Evolutionary conservation across 2,113 vertebrate genomes (phyloP).

Genomic region (Takifugu flavidus): DNA sequence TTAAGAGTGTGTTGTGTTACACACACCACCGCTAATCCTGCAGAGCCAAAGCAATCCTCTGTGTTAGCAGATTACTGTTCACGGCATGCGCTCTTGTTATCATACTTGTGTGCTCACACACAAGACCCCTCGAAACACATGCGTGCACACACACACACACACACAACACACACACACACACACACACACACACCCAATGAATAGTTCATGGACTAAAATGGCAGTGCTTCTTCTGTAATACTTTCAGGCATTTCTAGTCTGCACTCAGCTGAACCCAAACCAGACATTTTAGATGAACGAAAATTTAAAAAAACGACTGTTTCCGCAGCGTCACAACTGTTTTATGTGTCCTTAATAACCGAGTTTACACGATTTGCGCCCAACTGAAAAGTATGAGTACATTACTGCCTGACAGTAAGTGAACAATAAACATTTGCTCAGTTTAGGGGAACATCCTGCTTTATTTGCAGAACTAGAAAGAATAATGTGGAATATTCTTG

Average conservation of each 20-base stretch:
- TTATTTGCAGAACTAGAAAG: too few relatives aligned
- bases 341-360: too few relatives aligned
- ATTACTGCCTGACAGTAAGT: too few relatives aligned
- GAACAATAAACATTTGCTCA: too few relatives aligned
- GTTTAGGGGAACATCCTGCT: too few relatives aligned
- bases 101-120: not conserved
- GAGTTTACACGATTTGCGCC: too few relatives aligned
- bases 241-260: slow-evolving; percentile 32
- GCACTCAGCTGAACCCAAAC: slow-evolving; percentile 53
- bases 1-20: slow-evolving; percentile 61
- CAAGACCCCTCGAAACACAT: not conserved
- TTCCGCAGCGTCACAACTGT: not conserved
- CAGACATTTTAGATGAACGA: slow-evolving; percentile 39
- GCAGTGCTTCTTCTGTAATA: slow-evolving; percentile 23
- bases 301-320: slow-evolving; percentile 10
- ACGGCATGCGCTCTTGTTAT: slow-evolving; percentile 55
- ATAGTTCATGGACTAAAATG: slow-evolving; percentile 54
- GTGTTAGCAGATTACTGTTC: slow-evolving; percentile 61
- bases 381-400: too few relatives aligned
- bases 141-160: not conserved
- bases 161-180: slow-evolving; percentile 5
- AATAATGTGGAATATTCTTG: too few relatives aligned
- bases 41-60: slow-evolving; percentile 56
- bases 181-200: slow-evolving; percentile 25
- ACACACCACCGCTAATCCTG: slow-evolving; percentile 64